Evolutionary conservation across 1,140 invertebrate species (phyloP).

Genomic region (Centruroides vittatus): DNA sequence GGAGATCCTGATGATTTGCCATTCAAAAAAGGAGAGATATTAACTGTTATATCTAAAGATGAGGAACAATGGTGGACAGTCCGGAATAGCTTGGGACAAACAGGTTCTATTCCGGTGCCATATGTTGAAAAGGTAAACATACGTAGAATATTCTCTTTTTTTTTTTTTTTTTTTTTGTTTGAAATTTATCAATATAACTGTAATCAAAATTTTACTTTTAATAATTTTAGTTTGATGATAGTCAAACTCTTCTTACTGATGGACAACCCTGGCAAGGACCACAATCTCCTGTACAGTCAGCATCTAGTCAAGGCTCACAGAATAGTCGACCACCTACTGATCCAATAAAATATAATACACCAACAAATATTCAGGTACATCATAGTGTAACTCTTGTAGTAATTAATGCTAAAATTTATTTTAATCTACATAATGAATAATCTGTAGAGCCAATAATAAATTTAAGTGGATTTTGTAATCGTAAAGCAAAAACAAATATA

Average conservation of each 20-base stretch:
- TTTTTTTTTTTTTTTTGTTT: not conserved
- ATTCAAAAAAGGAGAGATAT: slow-evolving; percentile 83
- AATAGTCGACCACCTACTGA: slow-evolving; percentile 11
- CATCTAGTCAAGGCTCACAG: slow-evolving; percentile 2
- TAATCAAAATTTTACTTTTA: not conserved
- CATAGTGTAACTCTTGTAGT: not conserved
- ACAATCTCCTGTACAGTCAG: not conserved
- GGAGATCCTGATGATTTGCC: slow-evolving; percentile 89
- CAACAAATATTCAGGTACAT: slow-evolving; percentile 12
- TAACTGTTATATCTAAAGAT: slow-evolving; percentile 84
- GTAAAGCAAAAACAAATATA: too few species aligned
- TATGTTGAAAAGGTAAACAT: slow-evolving; percentile 50
- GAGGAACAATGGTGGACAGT: slow-evolving; percentile 98
- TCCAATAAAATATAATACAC: slow-evolving; percentile 16
- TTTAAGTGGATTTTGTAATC: too few species aligned
- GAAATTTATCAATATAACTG: not conserved
- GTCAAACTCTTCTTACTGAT: too few species aligned
- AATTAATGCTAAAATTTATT: too few species aligned
- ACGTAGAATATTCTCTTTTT: not conserved
- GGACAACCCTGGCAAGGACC: too few species aligned
- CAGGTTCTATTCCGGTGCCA: slow-evolving; percentile 88
- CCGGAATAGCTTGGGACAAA: slow-evolving; percentile 64
- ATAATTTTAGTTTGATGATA: not conserved
- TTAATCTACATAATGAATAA: too few species aligned
- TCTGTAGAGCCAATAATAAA: too few species aligned